Base-by-base conservation (phyloP, 2,888 invertebrate species). In the Oscheius sp. region DNA sequence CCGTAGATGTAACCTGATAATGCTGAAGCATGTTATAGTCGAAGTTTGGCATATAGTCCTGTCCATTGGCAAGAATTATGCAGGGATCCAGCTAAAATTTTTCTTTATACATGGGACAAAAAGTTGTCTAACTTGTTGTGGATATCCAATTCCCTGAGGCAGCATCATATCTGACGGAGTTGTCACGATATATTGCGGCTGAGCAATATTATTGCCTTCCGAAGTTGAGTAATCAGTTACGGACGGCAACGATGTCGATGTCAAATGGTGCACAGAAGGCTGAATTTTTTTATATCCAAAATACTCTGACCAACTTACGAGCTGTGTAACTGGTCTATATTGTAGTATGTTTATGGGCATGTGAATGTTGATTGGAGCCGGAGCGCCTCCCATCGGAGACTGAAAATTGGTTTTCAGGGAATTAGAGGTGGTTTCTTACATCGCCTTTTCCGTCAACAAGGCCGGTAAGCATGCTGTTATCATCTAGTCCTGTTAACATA, bases 201-300 rank as follows among this genome's bases (percentile, higher is more conserved):
- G 77, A n/a, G 65, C n/a, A 15, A 70, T 31, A 27, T 69, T 65
- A 34, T 69, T 72, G 25, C 65, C 74, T 0, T 74, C 66, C 3
- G 37, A 27, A 27, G 27, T 37, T n/a, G 48, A 33, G 29, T 69
- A 69, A 31, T 69, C 69, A 3, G 39, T 25, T 2, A 76, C 78
- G 0, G 78, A 76, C 12, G 78, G 74, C 20, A 79, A 48, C 0
- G 77, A 72, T 3, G 76, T 71, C 20, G 80, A 77, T 6, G 76
- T 63, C 46, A 79, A 65, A 48, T 80, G 80, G 53, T 81, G 80
- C 1, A 81, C 79, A 6, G 80, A 77, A 10, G 80, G 80, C 80
- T 80, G 71, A 31, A 78, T 65, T n/a, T n/a, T n/a, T n/a, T n/a
- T n/a, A n/a, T n/a, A n/a, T n/a, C n/a, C n/a, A n/a, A 46, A 39